phyloP scores from a whole-genome alignment of 2,797 vertebrate genomes.

The Coendou prehensilis region DNA sequence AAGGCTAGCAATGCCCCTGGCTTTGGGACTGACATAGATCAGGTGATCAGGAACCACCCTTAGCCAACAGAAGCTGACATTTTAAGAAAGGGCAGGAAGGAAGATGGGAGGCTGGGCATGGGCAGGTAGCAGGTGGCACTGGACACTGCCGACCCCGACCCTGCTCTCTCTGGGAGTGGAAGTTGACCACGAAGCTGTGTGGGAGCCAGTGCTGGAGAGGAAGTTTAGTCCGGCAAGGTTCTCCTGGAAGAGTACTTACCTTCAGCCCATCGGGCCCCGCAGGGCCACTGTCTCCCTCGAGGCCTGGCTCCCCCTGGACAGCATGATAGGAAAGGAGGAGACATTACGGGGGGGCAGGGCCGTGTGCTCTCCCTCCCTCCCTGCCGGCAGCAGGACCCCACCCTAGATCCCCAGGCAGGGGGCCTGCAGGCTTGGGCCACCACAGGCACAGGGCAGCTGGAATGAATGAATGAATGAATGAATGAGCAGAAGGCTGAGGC shows the following conservation, averaged over 20 bases:
- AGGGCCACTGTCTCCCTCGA: conserved; percentile 95
- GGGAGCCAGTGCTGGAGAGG: background rate
- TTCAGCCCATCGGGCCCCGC: conserved; percentile 95
- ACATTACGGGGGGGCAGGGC: background rate
- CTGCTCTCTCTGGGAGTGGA: accelerated
- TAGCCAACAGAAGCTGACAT: background rate
- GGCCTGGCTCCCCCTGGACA: conserved; percentile 94
- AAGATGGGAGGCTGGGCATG: background rate
- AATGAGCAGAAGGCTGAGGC: background rate
- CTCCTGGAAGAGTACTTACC: conserved; percentile 87
- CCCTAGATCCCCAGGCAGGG: background rate
- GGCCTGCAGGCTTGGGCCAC: background rate
- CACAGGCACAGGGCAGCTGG: background rate
- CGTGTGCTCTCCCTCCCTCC: background rate
- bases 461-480: background rate
- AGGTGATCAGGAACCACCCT: background rate
- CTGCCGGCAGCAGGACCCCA: background rate
- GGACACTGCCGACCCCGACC: too few species aligned
- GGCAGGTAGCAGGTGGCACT: accelerated
- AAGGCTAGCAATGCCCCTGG: background rate
- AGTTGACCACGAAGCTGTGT: too few species aligned
- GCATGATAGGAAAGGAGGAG: background rate
- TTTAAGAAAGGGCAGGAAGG: background rate
- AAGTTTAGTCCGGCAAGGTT: background rate
- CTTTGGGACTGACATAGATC: background rate